Evolutionary conservation across 1,140 invertebrate genomes (phyloP).

Genomic region (Trichonephila clavata): DNA sequence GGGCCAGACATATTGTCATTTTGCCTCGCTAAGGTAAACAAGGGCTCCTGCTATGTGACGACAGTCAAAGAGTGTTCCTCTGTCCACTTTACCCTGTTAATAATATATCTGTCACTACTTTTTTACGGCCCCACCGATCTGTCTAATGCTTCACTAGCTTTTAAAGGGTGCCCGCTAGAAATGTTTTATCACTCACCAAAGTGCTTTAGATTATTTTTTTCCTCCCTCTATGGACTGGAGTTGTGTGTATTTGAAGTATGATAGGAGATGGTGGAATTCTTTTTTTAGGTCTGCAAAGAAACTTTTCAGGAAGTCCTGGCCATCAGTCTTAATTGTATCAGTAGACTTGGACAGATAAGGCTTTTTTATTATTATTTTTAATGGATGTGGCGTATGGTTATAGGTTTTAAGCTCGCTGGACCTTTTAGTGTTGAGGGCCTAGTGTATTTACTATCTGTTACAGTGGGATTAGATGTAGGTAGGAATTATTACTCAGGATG

Average conservation of each 20-base stretch:
- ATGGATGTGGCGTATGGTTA: too few species aligned
- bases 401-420: too few species aligned
- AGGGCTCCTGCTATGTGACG: not conserved
- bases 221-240: not conserved
- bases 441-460: too few species aligned
- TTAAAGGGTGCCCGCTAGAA: not conserved
- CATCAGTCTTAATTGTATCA: not conserved
- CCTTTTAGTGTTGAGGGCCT: too few species aligned
- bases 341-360: not conserved
- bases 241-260: not conserved
- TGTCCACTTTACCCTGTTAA: slow-evolving; percentile 26
- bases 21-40: slow-evolving; percentile 37
- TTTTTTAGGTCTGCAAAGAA: not conserved
- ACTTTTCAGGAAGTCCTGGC: not conserved
- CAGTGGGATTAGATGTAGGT: too few species aligned
- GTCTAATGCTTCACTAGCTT: slow-evolving; percentile 44
- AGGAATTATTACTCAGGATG: too few species aligned
- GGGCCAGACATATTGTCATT: slow-evolving; percentile 25
- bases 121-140: slow-evolving; percentile 48
- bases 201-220: slow-evolving; percentile 19
- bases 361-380: too few species aligned
- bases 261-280: not conserved
- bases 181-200: slow-evolving; percentile 43
- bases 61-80: slow-evolving; percentile 5
- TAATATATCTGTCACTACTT: slow-evolving; percentile 59